phyloP scores from a whole-genome alignment of 2,797 vertebrate species.

The Amblyopsis hoosieri region DNA sequence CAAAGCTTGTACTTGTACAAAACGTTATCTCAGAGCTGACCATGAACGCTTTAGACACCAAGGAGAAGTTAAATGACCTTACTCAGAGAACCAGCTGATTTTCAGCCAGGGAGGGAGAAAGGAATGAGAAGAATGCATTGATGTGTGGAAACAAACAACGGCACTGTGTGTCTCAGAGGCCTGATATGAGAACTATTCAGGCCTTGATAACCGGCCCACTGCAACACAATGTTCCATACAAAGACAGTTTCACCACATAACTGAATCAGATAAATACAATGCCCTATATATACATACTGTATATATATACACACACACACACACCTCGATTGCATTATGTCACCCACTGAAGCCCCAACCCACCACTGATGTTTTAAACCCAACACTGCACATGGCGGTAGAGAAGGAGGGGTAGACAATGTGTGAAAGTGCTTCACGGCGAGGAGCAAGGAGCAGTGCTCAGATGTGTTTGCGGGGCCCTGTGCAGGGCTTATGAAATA shows the following conservation, averaged over 20 bases:
- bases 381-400: no score
- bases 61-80: slow-evolving; percentile 90
- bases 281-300: no score
- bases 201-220: slow-evolving; percentile 43
- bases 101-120: slow-evolving; percentile 81
- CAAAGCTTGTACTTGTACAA: not conserved
- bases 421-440: no score
- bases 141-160: slow-evolving; percentile 89
- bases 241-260: slow-evolving; percentile 9
- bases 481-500: slow-evolving; percentile 17
- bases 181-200: slow-evolving; percentile 57
- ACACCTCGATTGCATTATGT: no score
- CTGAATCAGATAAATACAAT: no score
- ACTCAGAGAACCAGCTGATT: slow-evolving; percentile 93
- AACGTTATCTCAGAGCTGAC: not conserved
- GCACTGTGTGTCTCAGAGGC: slow-evolving; percentile 81
- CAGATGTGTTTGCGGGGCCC: not conserved
- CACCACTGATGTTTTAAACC: no score
- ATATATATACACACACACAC: no score
- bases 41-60: slow-evolving; percentile 55
- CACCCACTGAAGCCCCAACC: no score
- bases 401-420: no score
- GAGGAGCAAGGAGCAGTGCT: no score
- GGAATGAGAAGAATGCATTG: slow-evolving; percentile 95
- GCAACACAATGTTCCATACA: not conserved